Conservation (phyloP, 2,888 invertebrate species). For the Hyles lineata region DNA sequence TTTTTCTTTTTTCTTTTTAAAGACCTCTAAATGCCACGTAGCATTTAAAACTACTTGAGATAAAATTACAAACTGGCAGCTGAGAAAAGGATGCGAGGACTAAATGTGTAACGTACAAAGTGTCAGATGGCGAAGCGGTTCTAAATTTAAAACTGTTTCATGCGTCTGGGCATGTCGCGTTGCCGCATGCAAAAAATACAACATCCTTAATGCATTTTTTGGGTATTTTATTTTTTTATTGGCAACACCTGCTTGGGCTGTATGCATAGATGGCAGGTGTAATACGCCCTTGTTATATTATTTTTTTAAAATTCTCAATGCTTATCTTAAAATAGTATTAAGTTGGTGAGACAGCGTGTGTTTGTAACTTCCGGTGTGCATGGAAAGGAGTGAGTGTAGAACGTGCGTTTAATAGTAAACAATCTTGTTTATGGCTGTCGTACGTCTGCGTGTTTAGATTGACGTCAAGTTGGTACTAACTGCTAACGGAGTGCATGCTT, state of each 20-base stretch:
- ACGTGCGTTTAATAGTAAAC: conserved; percentile 24
- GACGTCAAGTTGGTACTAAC: background rate
- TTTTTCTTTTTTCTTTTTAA: background rate
- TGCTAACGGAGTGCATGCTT: background rate
- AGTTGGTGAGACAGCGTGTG: background rate
- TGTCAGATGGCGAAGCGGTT: conserved; percentile 31
- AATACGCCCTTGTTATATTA: background rate
- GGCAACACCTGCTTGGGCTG: conserved; percentile 11
- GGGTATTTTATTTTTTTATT: background rate
- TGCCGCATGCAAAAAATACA: conserved; percentile 41
- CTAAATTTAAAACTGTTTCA: conserved; percentile 31
- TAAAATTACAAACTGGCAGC: conserved; percentile 6
- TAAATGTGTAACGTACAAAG: conserved; percentile 27
- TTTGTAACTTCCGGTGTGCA: conserved; percentile 11
- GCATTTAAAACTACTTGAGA: background rate
- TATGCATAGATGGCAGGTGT: background rate
- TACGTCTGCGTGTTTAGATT: conserved; percentile 5
- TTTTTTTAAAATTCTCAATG: background rate
- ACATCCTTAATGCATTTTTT: conserved; percentile 22
- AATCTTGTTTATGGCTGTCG: conserved; percentile 20
- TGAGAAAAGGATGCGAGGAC: conserved; percentile 26
- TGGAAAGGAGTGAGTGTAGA: conserved; percentile 9
- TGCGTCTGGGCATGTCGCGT: conserved; percentile 42
- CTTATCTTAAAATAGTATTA: conserved; percentile 6
- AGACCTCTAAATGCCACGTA: background rate